phyloP scores from a whole-genome alignment of 2,888 invertebrate genomes.

The Anticlea derivata region DNA sequence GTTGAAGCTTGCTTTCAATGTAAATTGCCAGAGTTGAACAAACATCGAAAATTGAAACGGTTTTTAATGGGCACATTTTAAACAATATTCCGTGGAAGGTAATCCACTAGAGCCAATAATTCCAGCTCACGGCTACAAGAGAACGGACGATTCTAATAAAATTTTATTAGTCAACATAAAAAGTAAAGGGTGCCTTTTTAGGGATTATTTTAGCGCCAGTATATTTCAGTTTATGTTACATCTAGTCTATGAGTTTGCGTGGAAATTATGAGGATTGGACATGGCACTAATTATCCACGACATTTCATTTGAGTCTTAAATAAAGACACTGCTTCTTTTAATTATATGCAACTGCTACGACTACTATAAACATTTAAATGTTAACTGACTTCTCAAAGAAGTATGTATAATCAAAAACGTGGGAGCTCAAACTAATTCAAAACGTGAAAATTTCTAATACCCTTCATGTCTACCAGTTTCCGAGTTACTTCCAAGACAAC shows the following conservation, averaged over 20 bases:
- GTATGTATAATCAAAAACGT: too few relatives aligned
- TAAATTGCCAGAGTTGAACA: constrained; percentile 22
- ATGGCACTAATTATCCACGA: constrained; percentile 24
- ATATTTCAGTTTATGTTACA: constrained; percentile 30
- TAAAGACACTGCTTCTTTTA: neutral
- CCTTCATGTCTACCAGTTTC: neutral
- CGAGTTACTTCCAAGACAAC: constrained; percentile 15
- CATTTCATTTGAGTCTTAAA: constrained; percentile 9
- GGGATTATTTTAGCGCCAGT: constrained; percentile 36
- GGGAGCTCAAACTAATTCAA: neutral
- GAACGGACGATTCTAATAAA: constrained; percentile 38
- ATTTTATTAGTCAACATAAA: constrained; percentile 38
- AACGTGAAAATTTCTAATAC: neutral
- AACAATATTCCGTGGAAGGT: constrained; percentile 31
- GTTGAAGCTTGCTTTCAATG: constrained; percentile 22
- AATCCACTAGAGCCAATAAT: constrained; percentile 34
- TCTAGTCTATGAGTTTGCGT: constrained; percentile 25
- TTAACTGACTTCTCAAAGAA: too few relatives aligned
- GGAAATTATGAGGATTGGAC: constrained; percentile 29
- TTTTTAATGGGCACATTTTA: constrained; percentile 23
- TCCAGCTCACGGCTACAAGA: constrained; percentile 35
- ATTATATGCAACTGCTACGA: too few relatives aligned
- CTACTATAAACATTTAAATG: too few relatives aligned
- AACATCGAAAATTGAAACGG: constrained; percentile 26
- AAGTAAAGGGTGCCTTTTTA: constrained; percentile 38